phyloP scores from a whole-genome alignment of 2,113 vertebrate genomes.

The Ramphastos sulfuratus region DNA sequence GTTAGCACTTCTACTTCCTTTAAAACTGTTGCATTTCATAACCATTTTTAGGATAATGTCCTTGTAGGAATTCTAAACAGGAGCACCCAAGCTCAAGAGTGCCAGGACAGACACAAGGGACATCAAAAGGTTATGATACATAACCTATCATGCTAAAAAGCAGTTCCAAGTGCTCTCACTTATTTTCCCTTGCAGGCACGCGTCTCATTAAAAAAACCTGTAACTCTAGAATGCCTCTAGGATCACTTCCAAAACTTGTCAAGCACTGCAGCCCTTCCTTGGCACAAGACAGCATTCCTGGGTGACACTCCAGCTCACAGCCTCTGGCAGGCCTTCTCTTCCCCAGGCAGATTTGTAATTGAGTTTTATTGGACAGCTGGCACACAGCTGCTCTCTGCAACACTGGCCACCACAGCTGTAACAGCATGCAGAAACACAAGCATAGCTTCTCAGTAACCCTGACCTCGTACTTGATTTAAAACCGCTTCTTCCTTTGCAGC shows the following conservation, averaged over 20 bases:
- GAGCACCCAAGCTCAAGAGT: neutral
- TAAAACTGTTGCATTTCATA: neutral
- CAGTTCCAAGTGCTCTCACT: neutral
- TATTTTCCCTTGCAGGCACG: neutral
- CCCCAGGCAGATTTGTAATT: neutral
- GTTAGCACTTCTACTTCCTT: neutral
- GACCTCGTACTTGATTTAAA: neutral
- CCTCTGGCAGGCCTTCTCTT: neutral
- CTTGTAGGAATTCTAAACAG: neutral
- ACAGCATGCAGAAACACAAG: neutral
- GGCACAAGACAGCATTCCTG: neutral
- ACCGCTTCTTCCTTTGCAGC: neutral
- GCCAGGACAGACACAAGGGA: neutral
- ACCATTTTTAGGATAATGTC: neutral
- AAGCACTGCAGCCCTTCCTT: neutral
- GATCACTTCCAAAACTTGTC: neutral
- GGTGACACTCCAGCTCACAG: neutral
- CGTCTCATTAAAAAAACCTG: neutral
- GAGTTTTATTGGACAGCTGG: neutral
- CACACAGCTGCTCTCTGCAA: constrained; percentile 2
- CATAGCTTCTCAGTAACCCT: neutral
- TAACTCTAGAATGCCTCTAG: neutral
- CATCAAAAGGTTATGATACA: neutral
- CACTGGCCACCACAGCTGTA: neutral
- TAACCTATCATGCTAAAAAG: accelerated